These are phyloP conservation scores for Podargus strigoides DNA, from an alignment of 2,797 vertebrate species.

Conservation along the genomic window DNA sequence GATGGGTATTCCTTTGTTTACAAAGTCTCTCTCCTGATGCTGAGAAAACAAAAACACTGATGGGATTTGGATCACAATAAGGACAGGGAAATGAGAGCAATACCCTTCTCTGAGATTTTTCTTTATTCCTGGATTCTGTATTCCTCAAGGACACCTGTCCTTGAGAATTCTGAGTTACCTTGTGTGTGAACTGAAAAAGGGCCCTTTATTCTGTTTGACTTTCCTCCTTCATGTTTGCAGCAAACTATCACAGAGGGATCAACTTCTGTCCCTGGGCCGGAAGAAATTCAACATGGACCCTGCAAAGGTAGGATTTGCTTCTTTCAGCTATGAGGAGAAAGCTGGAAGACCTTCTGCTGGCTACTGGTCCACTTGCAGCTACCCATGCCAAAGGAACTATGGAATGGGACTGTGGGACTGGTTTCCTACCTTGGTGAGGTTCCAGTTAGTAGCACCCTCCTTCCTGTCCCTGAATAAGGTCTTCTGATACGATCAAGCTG, in stretches of 20 bases:
- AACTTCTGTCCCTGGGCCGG: slow-evolving; percentile 78
- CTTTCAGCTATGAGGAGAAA: not conserved
- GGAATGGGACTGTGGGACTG: not conserved
- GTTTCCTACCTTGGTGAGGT: not conserved
- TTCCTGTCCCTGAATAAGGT: not conserved
- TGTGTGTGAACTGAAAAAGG: not conserved
- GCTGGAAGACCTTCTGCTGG: not conserved
- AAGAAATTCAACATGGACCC: slow-evolving; percentile 98
- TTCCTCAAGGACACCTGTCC: not conserved
- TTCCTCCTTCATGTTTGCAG: slow-evolving; percentile 58
- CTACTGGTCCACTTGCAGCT: not conserved
- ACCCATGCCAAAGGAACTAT: not conserved
- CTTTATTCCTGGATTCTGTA: not conserved
- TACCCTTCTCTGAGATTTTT: not conserved
- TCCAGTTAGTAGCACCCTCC: not conserved
- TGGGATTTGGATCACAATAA: not conserved
- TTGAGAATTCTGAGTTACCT: not conserved
- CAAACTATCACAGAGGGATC: slow-evolving; percentile 79
- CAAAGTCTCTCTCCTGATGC: not conserved
- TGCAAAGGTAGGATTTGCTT: slow-evolving; percentile 76
- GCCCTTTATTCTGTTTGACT: not conserved
- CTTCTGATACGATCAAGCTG: not conserved
- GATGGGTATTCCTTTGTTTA: not conserved
- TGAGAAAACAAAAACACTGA: not conserved
- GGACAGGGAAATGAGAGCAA: not conserved